Base-by-base conservation (phyloP, 1,140 invertebrate genomes). In the Theocolax elegans region DNA sequence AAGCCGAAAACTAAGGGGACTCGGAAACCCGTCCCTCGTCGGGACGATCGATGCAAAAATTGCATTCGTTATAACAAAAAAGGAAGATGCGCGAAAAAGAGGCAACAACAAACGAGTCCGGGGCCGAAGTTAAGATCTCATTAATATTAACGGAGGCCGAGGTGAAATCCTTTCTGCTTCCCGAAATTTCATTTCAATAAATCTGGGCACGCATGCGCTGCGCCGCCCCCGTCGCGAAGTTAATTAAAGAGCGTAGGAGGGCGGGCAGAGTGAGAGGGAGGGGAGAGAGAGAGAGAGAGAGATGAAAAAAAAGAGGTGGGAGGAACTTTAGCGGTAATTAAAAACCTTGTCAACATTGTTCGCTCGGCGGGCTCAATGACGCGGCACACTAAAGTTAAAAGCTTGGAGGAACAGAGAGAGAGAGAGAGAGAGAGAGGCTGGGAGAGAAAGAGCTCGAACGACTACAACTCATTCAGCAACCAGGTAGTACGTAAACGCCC, bases 401-500 rank as follows among this genome's bases (percentile, higher is more conserved):
- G 44, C 27, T 15, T 19, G n/a, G 40, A 8, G 42, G 42, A 58
- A 23, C 53, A 31, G 54, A 17, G 17, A 3, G 42, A 46, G 7
- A 12, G n/a, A 17, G 35, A 38, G 35, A 38, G 35, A 38, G 35
- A 38, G 35, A 38, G 35, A 38, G 35, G 12, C 35, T 38, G 35
- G 12, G 35, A 38, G 35, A 38, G 35, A 12, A n/a, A 12, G 35
- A 38, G 35, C 6, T 38, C 6, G 35, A 38, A 7, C 75, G 77
- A 73, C 72, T 74, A 69, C 29, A 63, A 31, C 75, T n/a, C n/a
- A n/a, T 53, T 54, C 75, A 75, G 71, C 77, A 80, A 75, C 77
- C 80, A 82, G 74, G 74, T n/a, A n/a, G 73, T 71, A 73, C 77
- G 75, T 72, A 75, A 71, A 72, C 76, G 67, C 77, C 75, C 63